A percentile compares a stretch with the other conserved stretches of the same genome.
Evolutionary conservation across 2,113 vertebrate genomes (phyloP).

Genomic region (Pluvialis apricaria): DNA sequence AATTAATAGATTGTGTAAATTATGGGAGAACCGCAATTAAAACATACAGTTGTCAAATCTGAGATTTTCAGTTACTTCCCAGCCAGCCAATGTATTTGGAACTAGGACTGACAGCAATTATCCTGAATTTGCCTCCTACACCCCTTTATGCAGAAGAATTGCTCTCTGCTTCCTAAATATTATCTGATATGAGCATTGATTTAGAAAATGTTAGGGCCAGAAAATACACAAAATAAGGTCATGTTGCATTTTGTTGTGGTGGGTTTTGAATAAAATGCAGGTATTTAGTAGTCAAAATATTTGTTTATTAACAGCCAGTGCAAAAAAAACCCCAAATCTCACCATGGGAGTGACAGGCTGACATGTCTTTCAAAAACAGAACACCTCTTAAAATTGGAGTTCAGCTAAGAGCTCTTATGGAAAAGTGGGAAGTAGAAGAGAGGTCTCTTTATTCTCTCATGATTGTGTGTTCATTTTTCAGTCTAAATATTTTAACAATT

Average conservation of each 20-base stretch:
- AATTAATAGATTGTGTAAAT: background rate
- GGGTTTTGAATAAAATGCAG: background rate
- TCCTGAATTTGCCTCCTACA: background rate
- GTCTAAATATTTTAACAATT: background rate
- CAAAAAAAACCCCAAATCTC: background rate
- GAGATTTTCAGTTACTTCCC: background rate
- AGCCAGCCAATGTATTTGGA: background rate
- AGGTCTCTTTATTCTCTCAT: background rate
- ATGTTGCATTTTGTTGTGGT: background rate
- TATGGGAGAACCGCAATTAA: background rate
- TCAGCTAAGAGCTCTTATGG: background rate
- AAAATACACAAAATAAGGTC: background rate
- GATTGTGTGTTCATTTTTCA: background rate
- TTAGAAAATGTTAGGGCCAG: background rate
- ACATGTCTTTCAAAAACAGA: background rate
- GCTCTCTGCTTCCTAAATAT: background rate
- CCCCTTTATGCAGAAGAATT: background rate
- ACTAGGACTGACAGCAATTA: background rate
- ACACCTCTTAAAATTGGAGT: background rate
- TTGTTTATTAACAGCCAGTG: background rate
- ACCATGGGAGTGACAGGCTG: background rate
- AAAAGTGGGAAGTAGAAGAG: background rate
- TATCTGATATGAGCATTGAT: background rate
- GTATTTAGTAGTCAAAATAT: background rate
- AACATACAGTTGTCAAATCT: background rate